Percentiles rank a stretch among this genome's conserved stretches.
Conservation (phyloP, 2,888 invertebrate species). For the Lasius fuliginosus region DNA sequence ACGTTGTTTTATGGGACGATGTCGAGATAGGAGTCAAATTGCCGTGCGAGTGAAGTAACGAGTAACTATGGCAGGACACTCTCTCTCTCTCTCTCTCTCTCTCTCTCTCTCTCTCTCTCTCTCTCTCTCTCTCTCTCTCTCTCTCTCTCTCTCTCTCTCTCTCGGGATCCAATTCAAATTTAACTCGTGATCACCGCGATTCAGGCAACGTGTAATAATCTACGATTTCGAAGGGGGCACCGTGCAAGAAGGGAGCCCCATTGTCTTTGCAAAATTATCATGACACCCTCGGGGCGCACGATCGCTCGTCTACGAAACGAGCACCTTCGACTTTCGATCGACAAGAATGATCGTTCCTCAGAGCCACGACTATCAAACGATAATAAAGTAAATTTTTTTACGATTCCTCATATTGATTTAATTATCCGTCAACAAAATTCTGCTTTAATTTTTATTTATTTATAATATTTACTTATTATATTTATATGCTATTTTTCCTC, state of each 20-base stretch:
- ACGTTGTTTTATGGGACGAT: not conserved
- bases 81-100: not conserved
- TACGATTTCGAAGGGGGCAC: slow-evolving; percentile 61
- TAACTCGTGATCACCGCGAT: slow-evolving; percentile 66
- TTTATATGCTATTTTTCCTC: not conserved
- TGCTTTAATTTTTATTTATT: no score
- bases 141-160: not conserved
- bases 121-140: not conserved
- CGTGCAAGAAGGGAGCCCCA: slow-evolving; percentile 63
- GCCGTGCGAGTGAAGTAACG: slow-evolving; percentile 34
- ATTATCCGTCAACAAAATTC: not conserved
- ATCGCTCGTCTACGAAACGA: slow-evolving; percentile 68
- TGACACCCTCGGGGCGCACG: slow-evolving; percentile 72
- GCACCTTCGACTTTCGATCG: slow-evolving; percentile 61
- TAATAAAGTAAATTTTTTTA: slow-evolving; percentile 16
- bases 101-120: not conserved
- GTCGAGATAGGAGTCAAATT: slow-evolving; percentile 45
- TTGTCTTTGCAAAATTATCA: slow-evolving; percentile 73
- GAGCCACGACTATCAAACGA: slow-evolving; percentile 24
- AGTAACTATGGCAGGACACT: slow-evolving; percentile 33
- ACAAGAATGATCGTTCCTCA: slow-evolving; percentile 40
- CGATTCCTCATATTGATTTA: not conserved
- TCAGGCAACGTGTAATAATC: slow-evolving; percentile 68
- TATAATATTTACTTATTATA: no score
- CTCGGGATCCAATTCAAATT: slow-evolving; percentile 66